phyloP scores from a whole-genome alignment of 1,140 invertebrate genomes.

The Lethrus apterus region DNA sequence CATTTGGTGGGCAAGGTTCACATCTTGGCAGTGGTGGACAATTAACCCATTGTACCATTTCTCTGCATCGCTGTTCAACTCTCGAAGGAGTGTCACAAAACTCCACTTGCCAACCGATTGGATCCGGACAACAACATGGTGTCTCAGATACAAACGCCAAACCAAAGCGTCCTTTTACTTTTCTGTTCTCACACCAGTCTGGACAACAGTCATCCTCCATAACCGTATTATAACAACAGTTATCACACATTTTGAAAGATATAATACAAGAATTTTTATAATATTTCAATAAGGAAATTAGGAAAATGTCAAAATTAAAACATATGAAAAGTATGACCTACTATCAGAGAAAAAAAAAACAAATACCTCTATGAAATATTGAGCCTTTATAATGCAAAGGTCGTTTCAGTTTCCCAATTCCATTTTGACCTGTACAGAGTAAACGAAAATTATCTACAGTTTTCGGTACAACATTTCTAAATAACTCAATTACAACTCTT shows the following conservation, averaged over 20 bases:
- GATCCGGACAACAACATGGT: constrained; percentile 22
- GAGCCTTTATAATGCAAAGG: constrained; percentile 69
- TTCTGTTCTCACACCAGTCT: constrained; percentile 13
- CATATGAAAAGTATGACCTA: too few relatives aligned
- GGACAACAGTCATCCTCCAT: constrained; percentile 7
- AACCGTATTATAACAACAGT: constrained; percentile 1
- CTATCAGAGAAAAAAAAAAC: too few relatives aligned
- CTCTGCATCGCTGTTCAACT: constrained; percentile 28
- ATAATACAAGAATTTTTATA: constrained; percentile 3
- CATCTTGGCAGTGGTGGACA: constrained; percentile 22
- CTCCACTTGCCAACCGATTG: constrained; percentile 33
- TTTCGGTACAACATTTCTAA: constrained; percentile 78
- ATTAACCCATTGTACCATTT: constrained; percentile 28
- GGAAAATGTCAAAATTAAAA: too few relatives aligned
- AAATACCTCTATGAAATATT: constrained; percentile 68
- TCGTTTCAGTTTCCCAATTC: constrained; percentile 58
- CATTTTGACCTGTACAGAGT: constrained; percentile 81
- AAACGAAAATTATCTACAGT: constrained; percentile 89
- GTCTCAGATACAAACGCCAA: constrained; percentile 27
- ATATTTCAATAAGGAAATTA: too few relatives aligned
- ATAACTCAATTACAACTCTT: constrained; percentile 71
- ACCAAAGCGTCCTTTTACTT: constrained; percentile 25
- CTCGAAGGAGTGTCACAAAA: constrained; percentile 31
- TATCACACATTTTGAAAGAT: constrained; percentile 5
- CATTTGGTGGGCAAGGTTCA: constrained; percentile 21